Evolutionary conservation across 2,113 vertebrate species (phyloP).

Genomic region (Isurus oxyrinchus): DNA sequence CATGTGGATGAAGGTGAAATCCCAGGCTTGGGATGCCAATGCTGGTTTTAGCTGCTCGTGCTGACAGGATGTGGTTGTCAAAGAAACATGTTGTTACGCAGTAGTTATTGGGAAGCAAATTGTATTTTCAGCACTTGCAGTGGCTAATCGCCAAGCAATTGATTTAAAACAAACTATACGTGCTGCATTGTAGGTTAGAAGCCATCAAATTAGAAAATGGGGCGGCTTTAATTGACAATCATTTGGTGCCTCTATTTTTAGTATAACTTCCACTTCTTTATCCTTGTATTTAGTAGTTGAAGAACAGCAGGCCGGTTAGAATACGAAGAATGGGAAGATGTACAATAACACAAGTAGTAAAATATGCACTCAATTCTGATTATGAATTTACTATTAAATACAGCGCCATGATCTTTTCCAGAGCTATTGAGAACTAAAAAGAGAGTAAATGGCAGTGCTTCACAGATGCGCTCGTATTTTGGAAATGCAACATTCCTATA

Average conservation of each 20-base stretch:
- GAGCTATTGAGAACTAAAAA: not conserved
- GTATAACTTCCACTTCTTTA: conserved; percentile 40
- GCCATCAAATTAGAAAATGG: not conserved
- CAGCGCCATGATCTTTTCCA: not conserved
- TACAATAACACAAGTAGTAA: not conserved
- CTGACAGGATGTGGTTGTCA: conserved; percentile 82
- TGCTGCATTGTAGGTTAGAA: not conserved
- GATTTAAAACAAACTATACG: not conserved
- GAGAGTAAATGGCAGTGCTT: not conserved
- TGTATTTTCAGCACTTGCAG: conserved; percentile 49
- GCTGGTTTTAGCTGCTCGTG: conserved; percentile 52
- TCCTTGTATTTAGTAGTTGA: not conserved
- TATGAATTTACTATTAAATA: not conserved
- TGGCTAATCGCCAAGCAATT: conserved; percentile 48
- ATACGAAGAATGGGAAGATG: not conserved
- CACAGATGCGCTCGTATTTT: not conserved
- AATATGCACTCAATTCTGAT: not conserved
- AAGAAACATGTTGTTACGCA: conserved; percentile 87
- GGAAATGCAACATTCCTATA: not conserved
- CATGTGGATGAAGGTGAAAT: conserved; percentile 45
- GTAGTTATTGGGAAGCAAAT: conserved; percentile 73
- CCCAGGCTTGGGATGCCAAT: conserved; percentile 50
- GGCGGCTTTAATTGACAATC: not conserved
- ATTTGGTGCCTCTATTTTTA: conserved; percentile 21
- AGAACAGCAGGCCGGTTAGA: not conserved